These are phyloP conservation scores for Macrophya annulata DNA, from an alignment of 2,888 invertebrate genomes.

Conservation along the genomic window DNA sequence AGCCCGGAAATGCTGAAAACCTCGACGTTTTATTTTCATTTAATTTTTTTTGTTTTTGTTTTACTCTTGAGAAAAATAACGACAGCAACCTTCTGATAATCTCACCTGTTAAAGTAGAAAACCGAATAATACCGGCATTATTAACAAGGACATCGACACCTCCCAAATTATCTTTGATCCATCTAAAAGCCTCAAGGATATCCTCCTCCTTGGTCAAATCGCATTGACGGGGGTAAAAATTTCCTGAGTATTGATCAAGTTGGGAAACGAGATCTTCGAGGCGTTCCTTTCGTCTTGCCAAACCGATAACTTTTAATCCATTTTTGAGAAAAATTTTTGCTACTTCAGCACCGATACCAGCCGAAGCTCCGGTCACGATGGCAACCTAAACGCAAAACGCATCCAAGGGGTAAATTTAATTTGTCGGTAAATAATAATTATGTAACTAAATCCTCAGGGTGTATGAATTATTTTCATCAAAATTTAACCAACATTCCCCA, in stretches of 20 bases:
- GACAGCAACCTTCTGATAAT: background rate
- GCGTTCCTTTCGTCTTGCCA: constrained; percentile 80
- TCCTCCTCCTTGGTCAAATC: constrained; percentile 66
- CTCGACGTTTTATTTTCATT: background rate
- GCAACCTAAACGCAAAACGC: constrained; percentile 78
- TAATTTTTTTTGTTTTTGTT: background rate
- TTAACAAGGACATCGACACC: constrained; percentile 80
- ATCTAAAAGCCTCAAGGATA: constrained; percentile 65
- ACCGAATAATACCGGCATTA: constrained; percentile 78
- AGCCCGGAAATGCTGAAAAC: too few relatives aligned
- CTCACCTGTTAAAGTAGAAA: constrained; percentile 62
- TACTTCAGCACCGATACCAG: constrained; percentile 83
- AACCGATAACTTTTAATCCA: constrained; percentile 82
- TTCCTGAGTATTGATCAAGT: constrained; percentile 65
- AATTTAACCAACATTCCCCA: background rate
- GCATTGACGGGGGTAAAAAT: constrained; percentile 71
- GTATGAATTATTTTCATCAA: background rate
- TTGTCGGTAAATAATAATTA: background rate
- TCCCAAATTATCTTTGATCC: constrained; percentile 70
- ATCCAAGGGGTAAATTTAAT: background rate
- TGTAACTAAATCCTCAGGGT: background rate
- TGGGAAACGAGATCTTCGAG: constrained; percentile 72
- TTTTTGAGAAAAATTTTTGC: constrained; percentile 78
- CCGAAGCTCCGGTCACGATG: constrained; percentile 85
- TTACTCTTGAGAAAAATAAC: background rate